Conservation (phyloP, 2,888 invertebrate species). For the Drosophila mimica region DNA sequence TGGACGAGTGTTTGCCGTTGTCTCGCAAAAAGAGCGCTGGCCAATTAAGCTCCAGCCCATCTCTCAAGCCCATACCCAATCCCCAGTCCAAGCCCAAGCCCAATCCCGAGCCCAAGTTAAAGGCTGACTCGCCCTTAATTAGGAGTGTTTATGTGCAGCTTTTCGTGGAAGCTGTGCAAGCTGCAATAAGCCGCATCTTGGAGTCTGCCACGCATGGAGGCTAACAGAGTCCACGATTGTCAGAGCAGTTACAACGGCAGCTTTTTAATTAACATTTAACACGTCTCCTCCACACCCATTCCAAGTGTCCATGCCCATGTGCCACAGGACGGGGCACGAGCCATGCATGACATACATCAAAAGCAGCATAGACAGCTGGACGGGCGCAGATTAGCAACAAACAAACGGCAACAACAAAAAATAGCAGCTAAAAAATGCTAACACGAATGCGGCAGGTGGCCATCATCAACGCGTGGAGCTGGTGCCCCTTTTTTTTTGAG, state of each 20-base stretch:
- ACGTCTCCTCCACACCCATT: slow-evolving; percentile 42
- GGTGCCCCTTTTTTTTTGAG: slow-evolving; percentile 1
- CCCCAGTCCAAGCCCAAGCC: slow-evolving; percentile 4
- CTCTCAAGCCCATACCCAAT: slow-evolving; percentile 7
- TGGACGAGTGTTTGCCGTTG: slow-evolving; percentile 36
- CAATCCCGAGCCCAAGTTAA: slow-evolving; percentile 16
- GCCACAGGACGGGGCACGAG: slow-evolving; percentile 13
- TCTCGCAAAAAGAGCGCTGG: slow-evolving; percentile 68
- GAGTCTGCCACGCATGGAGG: slow-evolving; percentile 23
- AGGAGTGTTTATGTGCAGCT: slow-evolving; percentile 73
- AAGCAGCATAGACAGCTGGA: slow-evolving; percentile 55
- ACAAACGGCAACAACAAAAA: not conserved
- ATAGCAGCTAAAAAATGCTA: slow-evolving; percentile 22
- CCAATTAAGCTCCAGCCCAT: slow-evolving; percentile 66
- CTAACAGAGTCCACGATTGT: slow-evolving; percentile 25
- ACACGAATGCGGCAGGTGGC: slow-evolving; percentile 33
- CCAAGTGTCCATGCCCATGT: slow-evolving; percentile 12
- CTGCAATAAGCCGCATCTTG: slow-evolving; percentile 70
- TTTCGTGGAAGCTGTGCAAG: slow-evolving; percentile 32
- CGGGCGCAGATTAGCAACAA: slow-evolving; percentile 50
- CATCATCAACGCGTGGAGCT: slow-evolving; percentile 3
- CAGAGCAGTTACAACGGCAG: slow-evolving; percentile 48
- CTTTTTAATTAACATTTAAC: slow-evolving; percentile 80
- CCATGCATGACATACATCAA: slow-evolving; percentile 76
- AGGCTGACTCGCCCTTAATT: slow-evolving; percentile 64